Percentiles rank a stretch among this genome's conserved stretches.
Conservation (phyloP, 2,888 invertebrate genomes). For the Stramonita haemastoma region DNA sequence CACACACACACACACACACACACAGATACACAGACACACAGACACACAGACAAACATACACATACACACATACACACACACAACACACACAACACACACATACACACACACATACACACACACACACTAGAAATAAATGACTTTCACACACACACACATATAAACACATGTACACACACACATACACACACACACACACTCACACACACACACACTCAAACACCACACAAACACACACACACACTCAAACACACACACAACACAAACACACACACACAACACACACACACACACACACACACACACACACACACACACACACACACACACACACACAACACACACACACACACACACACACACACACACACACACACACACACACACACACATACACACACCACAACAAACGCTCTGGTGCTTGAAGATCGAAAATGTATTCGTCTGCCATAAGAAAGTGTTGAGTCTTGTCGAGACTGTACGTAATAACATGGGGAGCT, state of each 20-base stretch:
- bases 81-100: not conserved
- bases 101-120: not conserved
- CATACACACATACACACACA: not conserved
- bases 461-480: conserved; percentile 29
- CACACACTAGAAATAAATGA: not conserved
- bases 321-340: not conserved
- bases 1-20: no score
- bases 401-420: no score
- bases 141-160: not conserved
- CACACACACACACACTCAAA: conserved; percentile 20
- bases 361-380: conserved; percentile 3
- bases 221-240: not conserved
- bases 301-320: conserved; percentile 16
- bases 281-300: not conserved
- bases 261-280: conserved; percentile 22
- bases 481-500: conserved; percentile 16
- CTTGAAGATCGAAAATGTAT: conserved; percentile 4
- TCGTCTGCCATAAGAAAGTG: conserved; percentile 31
- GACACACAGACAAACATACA: not conserved
- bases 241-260: no score
- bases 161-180: not conserved
- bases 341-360: not conserved
- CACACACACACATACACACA: not conserved
- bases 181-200: not conserved
- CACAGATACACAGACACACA: not conserved